A percentile compares a stretch with the other conserved stretches of the same genome.
These are phyloP conservation scores for Chrysopilus asiliformis DNA, from an alignment of 2,888 invertebrate species.

Conservation along the genomic window DNA sequence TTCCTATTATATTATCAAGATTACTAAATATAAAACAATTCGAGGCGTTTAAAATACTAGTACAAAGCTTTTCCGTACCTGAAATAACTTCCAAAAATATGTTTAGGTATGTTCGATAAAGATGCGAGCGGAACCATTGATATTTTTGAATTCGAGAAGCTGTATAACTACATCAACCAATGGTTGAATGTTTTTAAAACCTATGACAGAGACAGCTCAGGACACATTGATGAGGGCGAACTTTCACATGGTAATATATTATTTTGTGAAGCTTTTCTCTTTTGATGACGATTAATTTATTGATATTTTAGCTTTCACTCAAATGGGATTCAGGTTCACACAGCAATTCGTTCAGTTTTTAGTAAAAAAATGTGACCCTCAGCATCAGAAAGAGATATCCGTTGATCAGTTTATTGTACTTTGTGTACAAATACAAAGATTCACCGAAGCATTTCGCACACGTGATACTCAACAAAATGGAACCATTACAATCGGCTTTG, in stretches of 20 bases:
- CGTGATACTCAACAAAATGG: constrained; percentile 72
- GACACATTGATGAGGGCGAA: constrained; percentile 69
- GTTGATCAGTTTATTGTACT: constrained; percentile 81
- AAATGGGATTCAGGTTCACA: constrained; percentile 81
- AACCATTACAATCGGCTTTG: constrained; percentile 71
- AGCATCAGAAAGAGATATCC: constrained; percentile 48
- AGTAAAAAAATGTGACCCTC: constrained; percentile 53
- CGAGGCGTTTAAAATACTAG: too few species aligned
- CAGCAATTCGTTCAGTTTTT: constrained; percentile 64
- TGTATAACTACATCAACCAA: constrained; percentile 78
- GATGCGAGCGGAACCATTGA: constrained; percentile 76
- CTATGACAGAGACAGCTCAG: constrained; percentile 75
- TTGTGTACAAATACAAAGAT: constrained; percentile 78
- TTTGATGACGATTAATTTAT: too few species aligned
- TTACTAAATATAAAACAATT: too few species aligned
- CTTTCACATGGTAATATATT: constrained; percentile 50
- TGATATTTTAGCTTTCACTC: constrained; percentile 50
- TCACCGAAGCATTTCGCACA: constrained; percentile 73
- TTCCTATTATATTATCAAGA: too few species aligned
- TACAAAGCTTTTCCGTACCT: too few species aligned
- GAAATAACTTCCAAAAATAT: too few species aligned
- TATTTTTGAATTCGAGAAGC: constrained; percentile 67
- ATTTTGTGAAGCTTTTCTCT: background rate
- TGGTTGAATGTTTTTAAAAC: constrained; percentile 76
- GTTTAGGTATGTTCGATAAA: constrained; percentile 74